Evolutionary conservation across 1,140 invertebrate species (phyloP).

Genomic region (Ips typographus): DNA sequence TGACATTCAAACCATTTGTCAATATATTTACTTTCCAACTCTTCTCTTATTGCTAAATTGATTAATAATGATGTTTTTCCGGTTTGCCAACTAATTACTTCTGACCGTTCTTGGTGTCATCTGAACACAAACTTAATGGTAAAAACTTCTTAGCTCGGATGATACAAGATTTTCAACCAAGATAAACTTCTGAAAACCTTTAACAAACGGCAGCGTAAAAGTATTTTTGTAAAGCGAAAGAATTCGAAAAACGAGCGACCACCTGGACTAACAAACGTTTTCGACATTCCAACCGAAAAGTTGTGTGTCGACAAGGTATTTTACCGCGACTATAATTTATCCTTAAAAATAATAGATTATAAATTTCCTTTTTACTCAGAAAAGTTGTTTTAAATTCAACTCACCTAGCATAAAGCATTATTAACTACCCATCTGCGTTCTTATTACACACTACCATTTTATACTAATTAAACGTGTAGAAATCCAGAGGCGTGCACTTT

Average conservation of each 20-base stretch:
- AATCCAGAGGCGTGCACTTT: not conserved
- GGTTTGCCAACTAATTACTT: too few species aligned
- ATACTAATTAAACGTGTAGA: conserved; percentile 2
- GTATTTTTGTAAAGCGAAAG: conserved; percentile 19
- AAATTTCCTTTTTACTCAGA: too few species aligned
- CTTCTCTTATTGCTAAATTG: too few species aligned
- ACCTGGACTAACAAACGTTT: conserved; percentile 23
- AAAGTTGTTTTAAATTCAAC: too few species aligned
- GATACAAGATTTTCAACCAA: not conserved
- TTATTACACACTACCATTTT: not conserved
- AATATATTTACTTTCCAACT: too few species aligned
- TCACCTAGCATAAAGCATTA: not conserved
- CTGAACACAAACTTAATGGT: not conserved
- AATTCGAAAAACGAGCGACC: conserved; percentile 27
- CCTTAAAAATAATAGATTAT: not conserved
- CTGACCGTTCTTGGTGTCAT: too few species aligned
- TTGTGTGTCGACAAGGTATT: conserved; percentile 19
- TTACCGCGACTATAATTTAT: conserved; percentile 13
- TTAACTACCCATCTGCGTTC: not conserved
- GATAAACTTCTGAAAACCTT: conserved; percentile 5
- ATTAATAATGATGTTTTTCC: too few species aligned
- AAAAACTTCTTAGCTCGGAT: not conserved
- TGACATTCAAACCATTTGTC: too few species aligned
- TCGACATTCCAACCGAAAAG: conserved; percentile 18
- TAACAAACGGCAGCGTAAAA: conserved; percentile 1